These are phyloP conservation scores for Montipora sp. DNA, from an alignment of 64 coral and sea anemone species.

Conservation along the genomic window DNA sequence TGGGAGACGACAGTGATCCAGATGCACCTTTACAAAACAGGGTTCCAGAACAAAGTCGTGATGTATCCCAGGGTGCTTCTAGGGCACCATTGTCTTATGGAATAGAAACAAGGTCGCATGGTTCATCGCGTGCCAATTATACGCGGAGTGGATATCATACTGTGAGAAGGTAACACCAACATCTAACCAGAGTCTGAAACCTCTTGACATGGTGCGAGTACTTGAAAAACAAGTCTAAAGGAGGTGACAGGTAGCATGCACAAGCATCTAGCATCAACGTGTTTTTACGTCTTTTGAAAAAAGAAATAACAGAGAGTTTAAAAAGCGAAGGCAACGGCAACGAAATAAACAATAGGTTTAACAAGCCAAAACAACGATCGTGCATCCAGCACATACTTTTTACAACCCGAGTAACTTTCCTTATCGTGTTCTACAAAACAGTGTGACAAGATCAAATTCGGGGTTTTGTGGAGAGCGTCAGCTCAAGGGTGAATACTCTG, in stretches of 20 bases:
- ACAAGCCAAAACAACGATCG: too few species aligned
- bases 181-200: not conserved
- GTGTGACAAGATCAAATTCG: too few species aligned
- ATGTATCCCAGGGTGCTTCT: not conserved
- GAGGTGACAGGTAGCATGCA: not conserved
- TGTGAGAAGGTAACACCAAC: not conserved
- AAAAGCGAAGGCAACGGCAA: too few species aligned
- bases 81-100: not conserved
- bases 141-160: slow-evolving; percentile 5
- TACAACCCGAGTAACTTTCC: not conserved
- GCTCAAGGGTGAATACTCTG: too few species aligned
- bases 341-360: too few species aligned
- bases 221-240: not conserved
- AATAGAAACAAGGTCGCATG: not conserved
- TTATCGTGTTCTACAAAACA: too few species aligned
- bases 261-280: not conserved
- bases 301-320: too few species aligned
- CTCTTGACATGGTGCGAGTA: not conserved
- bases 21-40: not conserved
- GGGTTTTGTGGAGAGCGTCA: too few species aligned
- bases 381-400: not conserved
- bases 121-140: not conserved
- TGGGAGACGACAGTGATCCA: slow-evolving; percentile 81
- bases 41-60: not conserved
- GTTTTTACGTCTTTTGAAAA: too few species aligned